Conservation (phyloP, 2,113 vertebrate genomes). For the Pterocles gutturalis region DNA sequence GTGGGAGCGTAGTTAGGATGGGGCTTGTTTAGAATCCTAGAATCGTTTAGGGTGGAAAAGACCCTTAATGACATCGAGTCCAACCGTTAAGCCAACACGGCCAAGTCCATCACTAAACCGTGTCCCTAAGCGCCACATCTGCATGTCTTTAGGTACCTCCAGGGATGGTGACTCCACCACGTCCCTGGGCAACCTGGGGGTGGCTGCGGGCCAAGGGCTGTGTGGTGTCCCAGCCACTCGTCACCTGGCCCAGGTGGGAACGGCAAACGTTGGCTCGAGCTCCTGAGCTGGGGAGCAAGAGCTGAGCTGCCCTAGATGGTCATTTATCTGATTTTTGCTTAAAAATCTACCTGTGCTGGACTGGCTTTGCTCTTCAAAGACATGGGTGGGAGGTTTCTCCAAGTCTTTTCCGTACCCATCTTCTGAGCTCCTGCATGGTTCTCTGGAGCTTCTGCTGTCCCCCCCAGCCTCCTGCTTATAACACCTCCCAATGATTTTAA, state of each 20-base stretch:
- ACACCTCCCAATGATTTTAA: fast-evolving
- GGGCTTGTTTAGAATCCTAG: fast-evolving
- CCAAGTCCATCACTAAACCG: fast-evolving
- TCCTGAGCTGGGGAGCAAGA: neutral
- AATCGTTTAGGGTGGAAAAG: fast-evolving
- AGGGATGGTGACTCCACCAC: too few relatives aligned
- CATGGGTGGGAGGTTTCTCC: neutral
- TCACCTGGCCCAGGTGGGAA: neutral
- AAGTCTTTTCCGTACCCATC: neutral
- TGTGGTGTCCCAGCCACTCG: neutral
- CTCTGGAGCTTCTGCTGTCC: fast-evolving
- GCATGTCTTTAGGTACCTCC: too few relatives aligned
- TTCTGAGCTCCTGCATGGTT: neutral
- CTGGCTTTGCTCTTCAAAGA: neutral
- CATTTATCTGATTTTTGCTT: neutral
- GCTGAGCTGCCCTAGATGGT: neutral
- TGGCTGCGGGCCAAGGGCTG: fast-evolving
- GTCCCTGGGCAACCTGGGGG: too few relatives aligned
- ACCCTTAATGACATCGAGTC: fast-evolving
- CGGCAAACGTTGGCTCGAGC: fast-evolving
- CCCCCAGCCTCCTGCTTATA: neutral
- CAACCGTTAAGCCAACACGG: fast-evolving
- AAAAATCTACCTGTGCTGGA: neutral
- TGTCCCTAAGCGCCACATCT: too few relatives aligned
- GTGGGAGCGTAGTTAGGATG: neutral